A percentile compares a stretch with the other conserved stretches of the same genome.
phyloP scores from a whole-genome alignment of 2,888 invertebrate species.

The Cheilosia vernalis region DNA sequence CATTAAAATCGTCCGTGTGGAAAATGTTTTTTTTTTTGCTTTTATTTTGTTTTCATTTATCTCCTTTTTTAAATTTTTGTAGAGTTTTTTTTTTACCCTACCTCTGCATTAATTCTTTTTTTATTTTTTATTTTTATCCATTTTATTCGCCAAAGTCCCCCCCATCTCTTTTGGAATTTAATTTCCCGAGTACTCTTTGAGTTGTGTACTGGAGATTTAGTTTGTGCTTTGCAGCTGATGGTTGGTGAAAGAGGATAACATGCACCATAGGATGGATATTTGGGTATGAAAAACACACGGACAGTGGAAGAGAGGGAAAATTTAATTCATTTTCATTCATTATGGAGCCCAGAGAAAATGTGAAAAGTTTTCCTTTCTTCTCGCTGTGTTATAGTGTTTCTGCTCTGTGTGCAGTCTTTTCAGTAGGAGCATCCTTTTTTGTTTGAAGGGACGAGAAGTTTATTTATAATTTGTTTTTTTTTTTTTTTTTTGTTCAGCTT shows the following conservation, averaged over 20 bases:
- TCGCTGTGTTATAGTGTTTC: constrained; percentile 23
- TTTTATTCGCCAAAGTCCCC: constrained; percentile 50
- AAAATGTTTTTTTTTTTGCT: constrained; percentile 62
- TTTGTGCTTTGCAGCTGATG: constrained; percentile 59
- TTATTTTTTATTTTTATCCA: constrained; percentile 6
- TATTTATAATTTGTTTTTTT: constrained; percentile 61
- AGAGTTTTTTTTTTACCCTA: constrained; percentile 30
- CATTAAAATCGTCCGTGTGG: constrained; percentile 74
- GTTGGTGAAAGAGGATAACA: constrained; percentile 64
- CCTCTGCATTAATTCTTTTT: constrained; percentile 27
- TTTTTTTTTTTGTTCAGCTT: neutral
- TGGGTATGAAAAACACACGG: constrained; percentile 19
- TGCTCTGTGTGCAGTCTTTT: constrained; percentile 29
- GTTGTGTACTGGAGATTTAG: constrained; percentile 60
- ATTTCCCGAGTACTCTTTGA: constrained; percentile 69
- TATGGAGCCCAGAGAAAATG: constrained; percentile 58
- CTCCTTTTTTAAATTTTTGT: constrained; percentile 40
- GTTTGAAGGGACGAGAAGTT: constrained; percentile 32
- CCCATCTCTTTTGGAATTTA: constrained; percentile 65
- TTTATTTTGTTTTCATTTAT: constrained; percentile 60
- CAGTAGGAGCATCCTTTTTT: constrained; percentile 47
- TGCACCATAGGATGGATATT: constrained; percentile 44
- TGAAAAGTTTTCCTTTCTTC: constrained; percentile 64
- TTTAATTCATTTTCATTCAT: constrained; percentile 69
- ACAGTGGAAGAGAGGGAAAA: constrained; percentile 30